phyloP scores from a whole-genome alignment of 2,888 invertebrate genomes.

The Tachina grossa region DNA sequence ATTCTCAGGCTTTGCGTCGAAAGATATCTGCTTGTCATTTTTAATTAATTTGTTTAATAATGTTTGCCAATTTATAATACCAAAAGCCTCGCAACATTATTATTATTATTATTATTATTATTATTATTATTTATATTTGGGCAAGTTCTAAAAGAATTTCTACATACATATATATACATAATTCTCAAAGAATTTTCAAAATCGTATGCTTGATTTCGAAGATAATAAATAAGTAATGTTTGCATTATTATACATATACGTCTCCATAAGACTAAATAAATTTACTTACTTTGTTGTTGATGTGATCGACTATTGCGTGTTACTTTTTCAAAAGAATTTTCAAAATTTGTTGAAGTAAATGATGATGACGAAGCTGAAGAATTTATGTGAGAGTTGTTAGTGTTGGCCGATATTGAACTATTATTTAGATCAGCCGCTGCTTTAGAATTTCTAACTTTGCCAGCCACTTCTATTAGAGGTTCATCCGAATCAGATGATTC shows the following conservation, averaged over 20 bases:
- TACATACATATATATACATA: no score
- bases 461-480: conserved; percentile 88
- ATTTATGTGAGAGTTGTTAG: conserved; percentile 17
- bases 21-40: no score
- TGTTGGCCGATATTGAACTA: conserved; percentile 18
- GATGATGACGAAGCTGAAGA: conserved; percentile 31
- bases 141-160: no score
- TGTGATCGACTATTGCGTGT: conserved; percentile 69
- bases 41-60: no score
- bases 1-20: no score
- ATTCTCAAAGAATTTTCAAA: no score
- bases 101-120: no score
- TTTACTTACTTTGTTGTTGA: conserved; percentile 71
- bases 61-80: no score
- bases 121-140: no score
- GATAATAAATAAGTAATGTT: background rate
- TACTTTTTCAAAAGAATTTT: conserved; percentile 63
- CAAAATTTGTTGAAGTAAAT: conserved; percentile 50
- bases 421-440: conserved; percentile 68
- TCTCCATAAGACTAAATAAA: background rate
- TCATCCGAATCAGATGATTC: conserved; percentile 92
- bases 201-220: background rate
- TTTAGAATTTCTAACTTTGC: conserved; percentile 85
- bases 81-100: no score
- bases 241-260: no score